phyloP scores from a whole-genome alignment of 2,113 vertebrate genomes.

The Ardeotis arabs region DNA sequence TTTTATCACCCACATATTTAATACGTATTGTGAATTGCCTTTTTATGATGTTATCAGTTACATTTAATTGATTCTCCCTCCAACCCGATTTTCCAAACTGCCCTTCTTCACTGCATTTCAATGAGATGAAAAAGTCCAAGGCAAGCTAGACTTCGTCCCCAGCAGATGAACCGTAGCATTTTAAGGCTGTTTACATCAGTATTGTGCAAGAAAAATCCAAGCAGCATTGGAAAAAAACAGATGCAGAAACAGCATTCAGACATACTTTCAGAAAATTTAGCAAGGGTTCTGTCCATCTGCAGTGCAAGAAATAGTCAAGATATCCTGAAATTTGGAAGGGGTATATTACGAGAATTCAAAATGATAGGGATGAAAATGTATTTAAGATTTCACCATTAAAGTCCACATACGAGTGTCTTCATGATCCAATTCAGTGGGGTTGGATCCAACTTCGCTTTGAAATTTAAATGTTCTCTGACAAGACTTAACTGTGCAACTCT shows the following conservation, averaged over 20 bases:
- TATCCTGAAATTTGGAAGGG: not conserved
- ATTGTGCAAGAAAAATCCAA: not conserved
- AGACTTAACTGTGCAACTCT: not conserved
- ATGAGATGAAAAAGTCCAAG: not conserved
- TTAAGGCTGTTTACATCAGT: not conserved
- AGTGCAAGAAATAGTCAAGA: not conserved
- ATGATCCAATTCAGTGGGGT: not conserved
- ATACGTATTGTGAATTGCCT: not conserved
- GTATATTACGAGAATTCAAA: not conserved
- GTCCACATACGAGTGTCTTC: not conserved
- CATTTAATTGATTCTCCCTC: not conserved
- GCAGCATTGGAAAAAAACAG: not conserved
- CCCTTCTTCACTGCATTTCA: not conserved
- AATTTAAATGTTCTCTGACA: not conserved
- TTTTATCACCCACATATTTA: not conserved
- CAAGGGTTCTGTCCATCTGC: not conserved
- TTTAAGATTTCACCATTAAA: not conserved
- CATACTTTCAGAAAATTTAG: not conserved
- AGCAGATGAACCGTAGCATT: not conserved
- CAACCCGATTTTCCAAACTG: not conserved
- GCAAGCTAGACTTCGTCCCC: not conserved
- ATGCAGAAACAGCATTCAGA: not conserved
- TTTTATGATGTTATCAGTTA: not conserved
- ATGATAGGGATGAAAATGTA: not conserved
- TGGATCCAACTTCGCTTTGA: not conserved